Evolutionary conservation across 2,113 vertebrate species (phyloP).

Genomic region (Malurus elegans): DNA sequence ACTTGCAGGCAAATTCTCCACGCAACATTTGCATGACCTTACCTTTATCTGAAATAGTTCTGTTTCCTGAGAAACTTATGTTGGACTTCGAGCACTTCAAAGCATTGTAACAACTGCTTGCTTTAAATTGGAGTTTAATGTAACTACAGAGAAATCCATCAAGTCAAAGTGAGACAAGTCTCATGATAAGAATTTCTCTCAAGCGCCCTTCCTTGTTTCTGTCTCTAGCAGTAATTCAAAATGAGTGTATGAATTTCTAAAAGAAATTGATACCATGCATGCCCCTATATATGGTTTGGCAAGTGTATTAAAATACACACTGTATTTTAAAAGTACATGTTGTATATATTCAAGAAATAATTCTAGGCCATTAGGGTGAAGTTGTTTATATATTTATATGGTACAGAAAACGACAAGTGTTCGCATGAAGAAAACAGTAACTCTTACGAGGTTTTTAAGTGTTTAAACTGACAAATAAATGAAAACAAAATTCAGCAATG

Average conservation of each 20-base stretch:
- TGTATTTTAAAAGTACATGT: background rate
- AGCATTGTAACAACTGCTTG: background rate
- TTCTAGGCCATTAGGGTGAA: background rate
- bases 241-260: background rate
- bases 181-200: background rate
- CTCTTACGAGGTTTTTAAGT: background rate
- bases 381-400: background rate
- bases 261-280: background rate
- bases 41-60: background rate
- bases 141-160: background rate
- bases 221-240: background rate
- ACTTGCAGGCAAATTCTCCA: background rate
- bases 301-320: background rate
- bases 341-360: background rate
- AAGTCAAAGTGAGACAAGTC: background rate
- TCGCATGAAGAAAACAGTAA: background rate
- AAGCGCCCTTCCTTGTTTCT: background rate
- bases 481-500: background rate
- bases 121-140: background rate
- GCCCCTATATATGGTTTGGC: background rate
- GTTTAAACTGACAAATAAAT: background rate
- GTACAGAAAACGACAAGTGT: background rate
- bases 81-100: background rate
- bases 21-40: background rate
- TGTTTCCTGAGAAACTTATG: background rate